Base-by-base conservation (phyloP, 2,113 vertebrate species). In the Oncorhynchus tshawytscha region DNA sequence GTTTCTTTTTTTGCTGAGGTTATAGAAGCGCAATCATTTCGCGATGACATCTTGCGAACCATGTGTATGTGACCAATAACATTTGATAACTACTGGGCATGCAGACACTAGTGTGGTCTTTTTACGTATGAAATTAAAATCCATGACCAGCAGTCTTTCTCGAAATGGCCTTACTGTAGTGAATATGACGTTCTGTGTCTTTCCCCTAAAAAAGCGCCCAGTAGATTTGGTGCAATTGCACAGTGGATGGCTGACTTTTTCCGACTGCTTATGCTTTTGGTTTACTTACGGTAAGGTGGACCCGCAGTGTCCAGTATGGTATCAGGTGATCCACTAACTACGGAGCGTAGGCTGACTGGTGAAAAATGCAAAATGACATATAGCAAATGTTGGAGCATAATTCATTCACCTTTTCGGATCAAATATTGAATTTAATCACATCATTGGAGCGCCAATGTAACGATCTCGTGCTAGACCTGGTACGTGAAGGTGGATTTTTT, bases 241-340 rank as follows among this genome's bases (percentile, higher is more conserved):
- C 78, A 59, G 78, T 80, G 25, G 72, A 80, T 72, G 34, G 75
- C 0, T 59, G 82, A 78, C 45, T 66, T 80, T 73, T 87, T 45
- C 79, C 81, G 70, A 66, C 20, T 62, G 86, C 81, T 71, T 82
- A 83, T 73, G 87, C 90, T 91, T 90, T 93, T 79, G 83, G 88
- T 77, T 82, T 77, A 91, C 80, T 91, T 94, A 93, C 92, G 93
- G 92, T 94, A 93, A 93, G 89, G 91, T 91, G 91, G 91, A 94
- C 91, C 91, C 88, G 90, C 92, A 90, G 91, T 87, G 85, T 86
- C 83, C 91, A 91, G 92, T 86, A 51, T 83, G 81, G 39, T 84
- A 92, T 96, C 95, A 96, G 94, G 95, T 95, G 95, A 95, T 93
- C 93, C 73, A 73, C 85, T 79, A 87, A 86, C 85, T 87, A 88